Base-by-base conservation (phyloP, 2,113 vertebrate species). In the Entomyzon cyanotis region DNA sequence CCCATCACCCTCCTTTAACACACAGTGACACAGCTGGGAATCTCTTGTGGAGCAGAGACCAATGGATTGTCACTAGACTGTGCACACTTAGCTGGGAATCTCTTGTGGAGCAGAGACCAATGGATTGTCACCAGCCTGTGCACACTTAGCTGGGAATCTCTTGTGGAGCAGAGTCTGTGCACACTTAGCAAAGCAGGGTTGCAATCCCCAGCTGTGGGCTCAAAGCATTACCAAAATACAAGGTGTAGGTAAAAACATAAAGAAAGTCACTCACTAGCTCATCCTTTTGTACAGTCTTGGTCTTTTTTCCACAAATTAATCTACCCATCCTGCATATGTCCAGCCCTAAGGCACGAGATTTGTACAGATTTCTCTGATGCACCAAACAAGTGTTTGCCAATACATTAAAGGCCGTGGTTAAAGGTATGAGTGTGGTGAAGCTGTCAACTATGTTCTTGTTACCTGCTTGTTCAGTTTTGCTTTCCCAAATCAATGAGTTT, bases 51-150 rank as follows among this genome's bases (percentile, higher is more conserved):
- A 50, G 76, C 44, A 84, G 83, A 41, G 28, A 53, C 52, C 0
- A 0, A 19, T n/a, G 5, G 1, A 52, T 59, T 87, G 86, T 60
- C 47, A 49, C 47, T 22, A 23, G 47, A 9, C 1, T 46, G 21
- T 28, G 71, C 47, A 18, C 30, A 12, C 71, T 77, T 55, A 49
- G 58, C 62, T 42, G 42, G 42, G 42, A 42, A 42, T 42, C 82
- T 88, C 71, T 84, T 92, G 42, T 52, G 20, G 28, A 55, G 76
- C 42, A 87, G 85, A 41, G 28, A 56, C 50, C 0, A 0, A 21
- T 41, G 5, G 1, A 50, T 58, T 86, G 39, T 39, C 39, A 39
- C 39, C 39, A 12, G 28, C 7, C 1, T 47, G 21, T 25, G 71
- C 47, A 18, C 30, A 12, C 71, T 77, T 55, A 49, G 62, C 82